phyloP scores from a whole-genome alignment of 2,797 vertebrate species.

The Helostoma temminkii region DNA sequence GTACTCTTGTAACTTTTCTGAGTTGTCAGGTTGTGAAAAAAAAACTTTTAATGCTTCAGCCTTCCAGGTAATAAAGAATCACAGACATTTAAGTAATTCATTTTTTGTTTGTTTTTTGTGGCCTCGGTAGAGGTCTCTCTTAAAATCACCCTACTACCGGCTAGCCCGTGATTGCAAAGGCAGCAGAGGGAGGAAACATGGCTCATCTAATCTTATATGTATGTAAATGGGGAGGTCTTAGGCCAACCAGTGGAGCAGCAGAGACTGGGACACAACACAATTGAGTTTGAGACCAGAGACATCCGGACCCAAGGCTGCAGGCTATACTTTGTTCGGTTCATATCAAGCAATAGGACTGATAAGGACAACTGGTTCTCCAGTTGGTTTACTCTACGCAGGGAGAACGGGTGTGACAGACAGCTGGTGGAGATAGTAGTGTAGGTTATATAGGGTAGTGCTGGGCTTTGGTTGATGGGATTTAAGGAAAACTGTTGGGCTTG shows the following conservation, averaged over 20 bases:
- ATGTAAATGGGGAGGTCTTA: constrained; percentile 14
- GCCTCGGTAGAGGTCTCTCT: neutral
- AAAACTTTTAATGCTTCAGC: too few species aligned
- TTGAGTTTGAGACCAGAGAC: constrained; percentile 21
- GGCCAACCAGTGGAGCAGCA: neutral
- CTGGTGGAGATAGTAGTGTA: constrained; percentile 47
- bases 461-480: constrained; percentile 60
- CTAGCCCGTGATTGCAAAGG: neutral
- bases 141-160: neutral
- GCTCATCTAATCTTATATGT: constrained; percentile 22
- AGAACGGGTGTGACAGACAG: constrained; percentile 46
- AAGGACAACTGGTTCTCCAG: constrained; percentile 45
- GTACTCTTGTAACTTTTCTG: neutral
- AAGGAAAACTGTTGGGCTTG: constrained; percentile 41
- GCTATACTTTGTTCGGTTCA: constrained; percentile 21
- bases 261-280: constrained; percentile 18
- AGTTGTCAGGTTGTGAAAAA: too few species aligned
- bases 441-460: constrained; percentile 44
- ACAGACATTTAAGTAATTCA: too few species aligned
- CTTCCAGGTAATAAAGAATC: too few species aligned
- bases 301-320: constrained; percentile 10
- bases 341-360: constrained; percentile 34
- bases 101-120: too few species aligned
- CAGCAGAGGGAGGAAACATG: constrained; percentile 26
- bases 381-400: constrained; percentile 49